Percentiles rank a stretch among this genome's conserved stretches.
Evolutionary conservation across 2,797 vertebrate genomes (phyloP).

Genomic region (Pseudochromis fuscus): DNA sequence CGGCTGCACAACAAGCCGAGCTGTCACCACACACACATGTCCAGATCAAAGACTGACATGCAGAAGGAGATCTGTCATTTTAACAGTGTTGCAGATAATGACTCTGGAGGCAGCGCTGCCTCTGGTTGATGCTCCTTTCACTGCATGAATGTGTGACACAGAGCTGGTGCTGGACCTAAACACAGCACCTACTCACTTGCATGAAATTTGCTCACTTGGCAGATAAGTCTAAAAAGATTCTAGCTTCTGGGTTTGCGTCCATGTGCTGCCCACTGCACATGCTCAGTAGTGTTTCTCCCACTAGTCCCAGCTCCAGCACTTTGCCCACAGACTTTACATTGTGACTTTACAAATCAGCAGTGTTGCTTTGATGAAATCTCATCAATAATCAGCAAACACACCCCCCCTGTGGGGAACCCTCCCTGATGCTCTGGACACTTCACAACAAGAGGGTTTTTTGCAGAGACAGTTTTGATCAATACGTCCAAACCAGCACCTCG

Average conservation of each 20-base stretch:
- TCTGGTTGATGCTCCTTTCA: neutral
- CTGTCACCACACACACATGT: neutral
- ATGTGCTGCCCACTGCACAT: too few relatives aligned
- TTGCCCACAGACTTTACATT: too few relatives aligned
- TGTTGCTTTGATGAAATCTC: too few relatives aligned
- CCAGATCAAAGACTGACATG: neutral
- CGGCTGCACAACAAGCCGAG: conserved; percentile 1
- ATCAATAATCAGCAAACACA: too few relatives aligned
- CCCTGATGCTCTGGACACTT: too few relatives aligned
- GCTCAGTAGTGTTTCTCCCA: neutral
- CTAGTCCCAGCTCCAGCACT: neutral
- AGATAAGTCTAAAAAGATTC: neutral
- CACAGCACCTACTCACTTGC: neutral
- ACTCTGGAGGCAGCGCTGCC: neutral
- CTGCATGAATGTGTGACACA: too few relatives aligned
- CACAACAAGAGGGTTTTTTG: too few relatives aligned
- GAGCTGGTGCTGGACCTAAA: too few relatives aligned
- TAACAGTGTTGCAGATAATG: neutral
- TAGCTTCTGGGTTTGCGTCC: neutral
- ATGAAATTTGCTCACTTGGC: neutral
- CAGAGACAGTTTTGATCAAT: too few relatives aligned
- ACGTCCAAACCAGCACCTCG: too few relatives aligned
- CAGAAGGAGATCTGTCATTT: neutral
- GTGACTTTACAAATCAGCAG: too few relatives aligned
- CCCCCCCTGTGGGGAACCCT: too few relatives aligned